Evolutionary conservation across 2,888 invertebrate species (phyloP), one percentile per base, ranked within the genome.

Genomic region (Scaeva pyrastri): DNA sequence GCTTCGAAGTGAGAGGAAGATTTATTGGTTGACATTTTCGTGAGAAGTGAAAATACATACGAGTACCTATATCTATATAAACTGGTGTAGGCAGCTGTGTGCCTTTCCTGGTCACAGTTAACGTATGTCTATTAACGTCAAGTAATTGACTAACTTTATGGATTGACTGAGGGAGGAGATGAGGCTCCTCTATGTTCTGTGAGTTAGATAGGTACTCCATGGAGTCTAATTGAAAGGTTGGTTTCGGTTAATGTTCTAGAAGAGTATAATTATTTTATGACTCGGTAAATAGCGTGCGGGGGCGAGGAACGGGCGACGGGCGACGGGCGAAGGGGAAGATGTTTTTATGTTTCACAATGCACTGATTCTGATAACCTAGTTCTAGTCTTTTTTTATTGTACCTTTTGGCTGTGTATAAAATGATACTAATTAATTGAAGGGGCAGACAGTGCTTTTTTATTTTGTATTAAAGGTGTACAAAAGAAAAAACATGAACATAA

Each of bases 1-100:
- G 45, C 50, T 50, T 23, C 41, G 66, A 77, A 66, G 56, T 71
- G 71, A 45, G 72, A 77, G 45, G 72, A 39, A 77, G 60, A 77
- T 72, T 75, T 73, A 52, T 56, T 56, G 31, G 70, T 26, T 70
- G 66, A 66, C 79, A 84, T 1, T 7, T 31, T 0, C 6, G 3
- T 56, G 16, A 26, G 41, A 73, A 85, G 80, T 80, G 80, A 80
- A 85, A 85, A 79, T 74, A 66, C 8, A 79, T 79, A n/a, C n/a
- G n/a, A n/a, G n/a, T n/a, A n/a, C n/a, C n/a, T n/a, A n/a, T n/a
- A n/a, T n/a, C n/a, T n/a, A 23, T 39, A 52, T 68, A 26, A 16
- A 14, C 11, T 14, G 12, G 23, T 16, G 43, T 23, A 14, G 14
- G 52, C n/a, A 14, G 8, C n/a, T 5, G 31, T 31, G 8, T 31